A percentile compares a stretch with the other conserved stretches of the same genome.
Evolutionary conservation across 2,113 vertebrate species (phyloP).

Genomic region (Paradisaea rubra): DNA sequence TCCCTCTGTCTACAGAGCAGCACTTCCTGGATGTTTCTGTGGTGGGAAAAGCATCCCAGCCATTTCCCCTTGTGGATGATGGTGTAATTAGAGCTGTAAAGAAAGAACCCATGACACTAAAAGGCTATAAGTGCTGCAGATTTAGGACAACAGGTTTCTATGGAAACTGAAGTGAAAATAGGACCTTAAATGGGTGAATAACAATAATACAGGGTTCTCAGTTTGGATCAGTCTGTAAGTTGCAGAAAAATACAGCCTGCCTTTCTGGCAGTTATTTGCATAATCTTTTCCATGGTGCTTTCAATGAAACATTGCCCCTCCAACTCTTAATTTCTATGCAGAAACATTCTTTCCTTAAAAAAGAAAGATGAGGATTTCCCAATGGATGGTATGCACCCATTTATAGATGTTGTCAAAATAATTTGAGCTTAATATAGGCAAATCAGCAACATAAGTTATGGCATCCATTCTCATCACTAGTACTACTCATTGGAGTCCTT

Average conservation of each 20-base stretch:
- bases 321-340: neutral
- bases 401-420: neutral
- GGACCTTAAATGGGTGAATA: conserved; percentile 48
- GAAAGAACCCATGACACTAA: conserved; percentile 62
- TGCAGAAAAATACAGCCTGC: neutral
- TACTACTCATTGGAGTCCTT: neutral
- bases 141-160: conserved; percentile 67
- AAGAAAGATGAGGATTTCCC: neutral
- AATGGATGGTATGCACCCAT: neutral
- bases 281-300: neutral
- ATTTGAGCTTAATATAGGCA: neutral
- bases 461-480: neutral
- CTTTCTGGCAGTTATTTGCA: conserved; percentile 31
- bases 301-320: neutral
- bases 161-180: conserved; percentile 63
- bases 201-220: conserved; percentile 29
- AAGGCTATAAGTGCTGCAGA: conserved; percentile 60
- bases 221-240: conserved; percentile 35
- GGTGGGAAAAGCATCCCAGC: conserved; percentile 64
- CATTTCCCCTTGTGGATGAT: conserved; percentile 62
- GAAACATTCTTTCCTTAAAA: neutral
- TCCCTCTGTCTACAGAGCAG: conserved; percentile 45
- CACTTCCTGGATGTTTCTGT: conserved; percentile 61
- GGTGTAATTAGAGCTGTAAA: conserved; percentile 68
- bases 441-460: neutral